Base-by-base conservation (phyloP, 2,888 invertebrate species). In the Polymixis flavicincta region DNA sequence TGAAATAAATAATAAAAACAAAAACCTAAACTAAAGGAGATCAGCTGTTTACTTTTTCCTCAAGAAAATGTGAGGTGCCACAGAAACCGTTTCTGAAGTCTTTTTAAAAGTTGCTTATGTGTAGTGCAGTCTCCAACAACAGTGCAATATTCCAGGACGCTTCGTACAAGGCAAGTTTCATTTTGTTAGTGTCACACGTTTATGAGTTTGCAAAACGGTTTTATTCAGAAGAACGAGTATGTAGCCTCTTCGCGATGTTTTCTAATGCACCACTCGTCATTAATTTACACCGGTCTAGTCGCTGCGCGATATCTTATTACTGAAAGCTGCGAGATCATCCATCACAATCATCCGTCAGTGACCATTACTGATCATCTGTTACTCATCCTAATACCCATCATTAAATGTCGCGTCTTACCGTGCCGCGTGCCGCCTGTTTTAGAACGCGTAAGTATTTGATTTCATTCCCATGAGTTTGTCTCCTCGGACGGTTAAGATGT, bases 261-360 rank as follows among this genome's bases (percentile, higher is more conserved):
- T 64, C n/a, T 60, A 65, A 37, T n/a, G 48, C 48, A 25, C 7
- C 37, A 37, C 28, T 69, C 14, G 37, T 28, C 74, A 63, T 71
- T 66, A 50, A 75, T 73, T 63, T 60, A 14, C 52, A 68, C 55
- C n/a, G 52, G 48, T 68, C 7, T 52, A 57, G 67, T 59, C 63
- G 59, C 69, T 69, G 28, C n/a, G 69, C 64, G 76, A 71, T 78
- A 80, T 80, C 52, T 55, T 57, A 75, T 80, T 66, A 81, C 71
- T 72, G 70, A 80, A 71, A 75, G 68, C 75, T 69, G 74, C 37
- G 37, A 73, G 64, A 66, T 64, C 60, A 55, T 72, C 73, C 52
- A 45, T 79, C 59, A 54, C 42, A 61, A 32, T 64, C 63, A 55
- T 59, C 22, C 17, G 65, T 37, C 37, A 54, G 70, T 61, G 71